Conservation (phyloP, 2,888 invertebrate genomes). For the Pristionchus arcanus region DNA sequence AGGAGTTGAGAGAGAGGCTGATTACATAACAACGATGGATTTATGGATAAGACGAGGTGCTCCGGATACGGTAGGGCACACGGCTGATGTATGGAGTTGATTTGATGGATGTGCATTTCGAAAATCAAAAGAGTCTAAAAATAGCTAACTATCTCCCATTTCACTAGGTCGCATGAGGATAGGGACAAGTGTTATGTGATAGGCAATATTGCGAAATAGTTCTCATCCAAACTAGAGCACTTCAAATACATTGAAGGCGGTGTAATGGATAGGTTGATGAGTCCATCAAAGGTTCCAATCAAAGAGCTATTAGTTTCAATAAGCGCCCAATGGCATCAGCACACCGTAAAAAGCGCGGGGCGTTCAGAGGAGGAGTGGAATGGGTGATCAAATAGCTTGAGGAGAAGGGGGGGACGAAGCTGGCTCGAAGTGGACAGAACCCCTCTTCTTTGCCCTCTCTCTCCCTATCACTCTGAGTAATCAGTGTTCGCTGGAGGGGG, state of each 20-base stretch:
- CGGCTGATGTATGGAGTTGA: too few species aligned
- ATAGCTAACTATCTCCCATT: too few species aligned
- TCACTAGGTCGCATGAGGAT: too few species aligned
- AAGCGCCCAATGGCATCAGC: slow-evolving; percentile 4
- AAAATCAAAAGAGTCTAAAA: not conserved
- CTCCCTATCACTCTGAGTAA: slow-evolving; percentile 44
- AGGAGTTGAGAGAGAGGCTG: not conserved
- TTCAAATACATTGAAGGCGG: too few species aligned
- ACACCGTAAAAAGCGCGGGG: not conserved
- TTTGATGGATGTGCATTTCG: slow-evolving; percentile 6
- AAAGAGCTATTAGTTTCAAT: not conserved
- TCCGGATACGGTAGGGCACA: slow-evolving; percentile 22
- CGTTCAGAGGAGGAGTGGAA: not conserved
- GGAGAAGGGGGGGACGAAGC: not conserved
- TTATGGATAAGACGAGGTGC: not conserved
- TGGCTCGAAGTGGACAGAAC: slow-evolving; percentile 48
- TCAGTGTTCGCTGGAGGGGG: not conserved
- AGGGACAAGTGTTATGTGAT: too few species aligned
- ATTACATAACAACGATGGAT: slow-evolving; percentile 1
- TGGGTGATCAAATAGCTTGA: slow-evolving; percentile 7
- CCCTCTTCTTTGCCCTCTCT: slow-evolving; percentile 30
- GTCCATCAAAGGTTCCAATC: not conserved
- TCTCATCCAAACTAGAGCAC: too few species aligned
- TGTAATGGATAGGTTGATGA: not conserved
- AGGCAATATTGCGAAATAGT: too few species aligned